Evolutionary conservation across 2,888 invertebrate species (phyloP), one percentile per base, ranked within the genome.

Genomic region (Cryptophagus acutangulus): DNA sequence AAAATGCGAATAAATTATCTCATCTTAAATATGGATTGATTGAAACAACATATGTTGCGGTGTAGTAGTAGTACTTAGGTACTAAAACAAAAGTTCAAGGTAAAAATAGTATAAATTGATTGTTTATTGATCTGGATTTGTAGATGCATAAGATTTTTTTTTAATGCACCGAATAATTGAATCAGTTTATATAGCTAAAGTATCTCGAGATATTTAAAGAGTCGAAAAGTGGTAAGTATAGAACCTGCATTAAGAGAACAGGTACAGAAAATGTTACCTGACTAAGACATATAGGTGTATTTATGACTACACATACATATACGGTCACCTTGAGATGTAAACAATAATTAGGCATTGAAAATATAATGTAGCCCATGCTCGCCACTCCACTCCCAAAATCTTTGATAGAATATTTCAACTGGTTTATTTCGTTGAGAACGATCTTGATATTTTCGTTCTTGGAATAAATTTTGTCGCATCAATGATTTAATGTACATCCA

Each of bases 241-340:
- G n/a, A n/a, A n/a, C n/a, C n/a, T 51, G 42, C 54, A 54, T 55
- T 52, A 53, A 54, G 49, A 53, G 55, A 57, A 55, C 65, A 65
- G 65, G 64, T 64, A 66, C 59, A 58, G 54, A 45, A 45, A 54
- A 57, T 56, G 46, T 62, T 65, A 65, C 66, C 65, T 64, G 63
- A 54, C 60, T 55, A 61, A 62, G 62, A 63, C 58, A 60, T 62
- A 62, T 59, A 61, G 59, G 52, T 54, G 60, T 61, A 64, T 63
- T 64, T 65, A 64, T 54, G 62, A 59, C 63, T 49, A 55, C 58
- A 62, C 58, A 62, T 63, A 64, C 61, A 53, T 57, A 57, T 54
- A 54, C 59, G 66, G 66, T 66, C 66, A 66, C 66, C 66, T 66
- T 66, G 66, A 61, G 63, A 63, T 64, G 62, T 63, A 63, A 65